Conservation (phyloP, 1,140 invertebrate genomes). For the Portunus trituberculatus region DNA sequence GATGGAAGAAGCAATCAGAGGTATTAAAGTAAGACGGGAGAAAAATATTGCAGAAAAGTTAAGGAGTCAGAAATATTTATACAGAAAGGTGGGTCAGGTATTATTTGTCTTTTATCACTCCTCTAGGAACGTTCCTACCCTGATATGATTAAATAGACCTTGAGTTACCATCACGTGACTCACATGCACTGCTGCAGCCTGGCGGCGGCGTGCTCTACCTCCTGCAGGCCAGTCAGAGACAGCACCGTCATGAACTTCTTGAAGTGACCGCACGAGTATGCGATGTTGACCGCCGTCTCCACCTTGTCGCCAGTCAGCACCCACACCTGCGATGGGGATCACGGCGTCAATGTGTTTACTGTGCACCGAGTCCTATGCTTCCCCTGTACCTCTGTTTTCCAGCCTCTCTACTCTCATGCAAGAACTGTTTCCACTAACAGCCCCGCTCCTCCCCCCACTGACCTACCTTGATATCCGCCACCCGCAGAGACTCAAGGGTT, state of each 20-base stretch:
- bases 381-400: neutral
- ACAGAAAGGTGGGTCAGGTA: too few relatives aligned
- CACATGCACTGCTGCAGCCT: conserved; percentile 67
- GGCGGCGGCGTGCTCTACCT: conserved; percentile 78
- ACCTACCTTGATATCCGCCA: conserved; percentile 86
- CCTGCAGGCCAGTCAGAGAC: conserved; percentile 82
- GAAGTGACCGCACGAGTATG: conserved; percentile 88
- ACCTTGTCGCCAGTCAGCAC: conserved; percentile 90
- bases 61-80: too few relatives aligned
- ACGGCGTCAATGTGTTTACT: too few relatives aligned
- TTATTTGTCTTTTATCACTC: too few relatives aligned
- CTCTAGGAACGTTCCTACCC: too few relatives aligned
- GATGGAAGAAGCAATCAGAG: too few relatives aligned
- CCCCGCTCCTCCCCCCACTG: neutral
- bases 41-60: too few relatives aligned
- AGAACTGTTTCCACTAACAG: neutral
- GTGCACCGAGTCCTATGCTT: too few relatives aligned
- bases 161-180: neutral
- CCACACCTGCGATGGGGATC: conserved; percentile 82
- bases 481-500: conserved; percentile 86
- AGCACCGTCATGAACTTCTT: conserved; percentile 84
- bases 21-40: too few relatives aligned
- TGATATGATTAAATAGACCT: neutral
- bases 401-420: neutral
- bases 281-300: conserved; percentile 90